Evolutionary conservation across 2,113 vertebrate genomes (phyloP).

Genomic region (Dipodomys spectabilis): DNA sequence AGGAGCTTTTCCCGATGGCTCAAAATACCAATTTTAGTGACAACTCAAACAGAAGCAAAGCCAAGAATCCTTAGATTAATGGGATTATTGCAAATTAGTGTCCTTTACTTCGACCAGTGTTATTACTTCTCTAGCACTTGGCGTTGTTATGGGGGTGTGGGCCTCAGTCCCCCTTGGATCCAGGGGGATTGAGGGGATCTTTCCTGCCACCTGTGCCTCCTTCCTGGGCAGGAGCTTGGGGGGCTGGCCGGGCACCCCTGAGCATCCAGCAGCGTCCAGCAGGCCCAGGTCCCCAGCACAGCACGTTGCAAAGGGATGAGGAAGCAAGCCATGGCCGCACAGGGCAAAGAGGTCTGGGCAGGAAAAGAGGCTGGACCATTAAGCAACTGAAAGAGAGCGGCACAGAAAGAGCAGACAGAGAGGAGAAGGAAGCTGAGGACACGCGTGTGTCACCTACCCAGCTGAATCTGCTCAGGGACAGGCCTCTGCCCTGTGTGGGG

Average conservation of each 20-base stretch:
- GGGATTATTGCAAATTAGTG: not conserved
- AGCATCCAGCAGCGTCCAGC: no score
- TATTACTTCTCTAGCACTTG: not conserved
- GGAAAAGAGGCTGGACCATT: not conserved
- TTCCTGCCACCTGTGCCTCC: no score
- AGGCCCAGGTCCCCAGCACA: slow-evolving; percentile 38
- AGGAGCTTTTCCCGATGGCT: not conserved
- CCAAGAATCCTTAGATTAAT: not conserved
- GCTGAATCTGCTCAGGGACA: slow-evolving; percentile 95
- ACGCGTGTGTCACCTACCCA: slow-evolving; percentile 92
- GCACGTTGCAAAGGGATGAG: slow-evolving; percentile 51
- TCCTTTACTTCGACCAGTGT: not conserved
- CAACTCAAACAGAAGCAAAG: not conserved
- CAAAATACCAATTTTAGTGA: no score
- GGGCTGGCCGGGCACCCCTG: no score
- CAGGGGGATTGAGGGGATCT: no score
- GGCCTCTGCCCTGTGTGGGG: slow-evolving; percentile 93
- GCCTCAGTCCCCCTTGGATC: no score
- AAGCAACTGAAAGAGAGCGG: slow-evolving; percentile 59
- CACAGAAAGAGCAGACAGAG: slow-evolving; percentile 35
- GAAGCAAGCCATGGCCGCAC: slow-evolving; percentile 46
- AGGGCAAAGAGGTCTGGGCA: slow-evolving; percentile 59
- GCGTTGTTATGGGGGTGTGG: no score
- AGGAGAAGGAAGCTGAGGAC: slow-evolving; percentile 62
- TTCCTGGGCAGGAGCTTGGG: no score